Conservation (phyloP, 2,113 vertebrate genomes). For the Regulus satrapa region DNA sequence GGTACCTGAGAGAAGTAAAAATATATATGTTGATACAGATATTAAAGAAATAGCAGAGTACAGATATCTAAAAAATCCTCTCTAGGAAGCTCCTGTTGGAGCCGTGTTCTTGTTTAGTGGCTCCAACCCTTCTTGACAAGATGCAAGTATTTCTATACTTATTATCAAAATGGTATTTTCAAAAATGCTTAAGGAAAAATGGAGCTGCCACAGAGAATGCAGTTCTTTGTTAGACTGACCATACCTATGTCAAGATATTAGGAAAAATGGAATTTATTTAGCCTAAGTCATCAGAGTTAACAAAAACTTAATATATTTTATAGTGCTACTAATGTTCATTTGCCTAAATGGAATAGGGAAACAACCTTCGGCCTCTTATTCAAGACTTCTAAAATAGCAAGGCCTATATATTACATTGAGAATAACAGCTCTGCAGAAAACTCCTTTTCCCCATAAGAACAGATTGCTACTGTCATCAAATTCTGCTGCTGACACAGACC, state of each 20-base stretch:
- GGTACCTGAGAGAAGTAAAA: constrained; percentile 30
- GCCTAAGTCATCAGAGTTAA: background rate
- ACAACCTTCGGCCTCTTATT: background rate
- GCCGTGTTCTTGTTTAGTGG: background rate
- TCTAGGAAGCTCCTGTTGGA: background rate
- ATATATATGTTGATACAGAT: background rate
- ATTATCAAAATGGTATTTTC: constrained; percentile 48
- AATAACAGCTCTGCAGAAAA: background rate
- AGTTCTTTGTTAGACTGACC: background rate
- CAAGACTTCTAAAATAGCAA: constrained; percentile 32
- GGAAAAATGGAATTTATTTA: background rate
- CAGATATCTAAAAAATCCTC: background rate
- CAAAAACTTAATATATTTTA: background rate
- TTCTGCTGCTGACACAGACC: background rate
- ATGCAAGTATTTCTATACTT: constrained; percentile 40
- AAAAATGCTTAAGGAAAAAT: background rate
- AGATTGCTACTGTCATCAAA: background rate
- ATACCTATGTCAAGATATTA: background rate
- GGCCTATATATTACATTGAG: background rate
- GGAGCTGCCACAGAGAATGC: background rate
- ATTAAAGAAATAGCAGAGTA: constrained; percentile 30
- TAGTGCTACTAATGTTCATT: background rate
- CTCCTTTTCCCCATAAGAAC: background rate
- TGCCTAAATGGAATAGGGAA: background rate
- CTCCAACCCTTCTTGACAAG: constrained; percentile 24